Percentiles rank a stretch among this genome's conserved stretches.
These are phyloP conservation scores for Otolemur garnettii DNA, from an alignment of 2,113 vertebrate genomes.

Conservation along the genomic window DNA sequence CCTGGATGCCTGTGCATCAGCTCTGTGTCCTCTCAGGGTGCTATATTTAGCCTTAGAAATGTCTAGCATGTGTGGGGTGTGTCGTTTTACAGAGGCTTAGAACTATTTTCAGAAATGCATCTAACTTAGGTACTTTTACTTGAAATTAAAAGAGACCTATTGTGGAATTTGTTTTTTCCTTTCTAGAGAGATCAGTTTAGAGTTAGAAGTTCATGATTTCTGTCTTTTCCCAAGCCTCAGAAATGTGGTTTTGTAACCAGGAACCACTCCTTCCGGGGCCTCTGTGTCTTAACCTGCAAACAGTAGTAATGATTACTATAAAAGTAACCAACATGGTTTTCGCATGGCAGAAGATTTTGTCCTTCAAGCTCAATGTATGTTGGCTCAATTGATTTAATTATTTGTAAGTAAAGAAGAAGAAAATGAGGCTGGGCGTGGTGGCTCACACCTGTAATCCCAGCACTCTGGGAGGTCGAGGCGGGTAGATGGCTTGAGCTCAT, in stretches of 20 bases:
- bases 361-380: background rate
- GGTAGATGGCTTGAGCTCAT: too few relatives aligned
- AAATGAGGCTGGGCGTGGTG: background rate
- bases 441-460: too few relatives aligned
- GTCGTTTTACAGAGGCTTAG: background rate
- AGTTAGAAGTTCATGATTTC: background rate
- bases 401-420: background rate
- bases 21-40: background rate
- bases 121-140: conserved; percentile 34
- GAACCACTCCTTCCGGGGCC: background rate
- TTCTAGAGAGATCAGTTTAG: background rate
- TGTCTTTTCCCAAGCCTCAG: background rate
- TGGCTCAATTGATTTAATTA: background rate
- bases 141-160: conserved; percentile 15
- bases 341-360: background rate
- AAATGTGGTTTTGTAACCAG: background rate
- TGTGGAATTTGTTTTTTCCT: background rate
- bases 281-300: background rate
- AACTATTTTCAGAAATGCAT: conserved; percentile 57
- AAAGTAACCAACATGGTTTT: background rate
- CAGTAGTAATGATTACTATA: background rate
- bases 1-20: background rate
- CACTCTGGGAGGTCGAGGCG: too few relatives aligned
- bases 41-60: conserved; percentile 48
- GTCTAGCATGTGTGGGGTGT: background rate